Evolutionary conservation across 2,888 invertebrate species (phyloP), one percentile per base, ranked within the genome.

Genomic region (Tetragonisca angustula): DNA sequence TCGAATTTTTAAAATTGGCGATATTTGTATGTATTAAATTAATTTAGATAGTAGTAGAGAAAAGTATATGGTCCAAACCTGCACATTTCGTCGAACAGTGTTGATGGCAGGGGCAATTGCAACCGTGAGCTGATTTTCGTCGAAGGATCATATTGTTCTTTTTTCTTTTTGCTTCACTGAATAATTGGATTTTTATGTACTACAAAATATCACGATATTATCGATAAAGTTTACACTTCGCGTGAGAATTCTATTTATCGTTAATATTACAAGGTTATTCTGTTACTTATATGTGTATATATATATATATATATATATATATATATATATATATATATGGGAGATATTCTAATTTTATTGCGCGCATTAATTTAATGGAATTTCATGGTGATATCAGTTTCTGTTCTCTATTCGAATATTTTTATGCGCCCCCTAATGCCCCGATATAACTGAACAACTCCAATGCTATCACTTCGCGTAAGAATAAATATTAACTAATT

Each of bases 81-180:
- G 92, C 80, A 89, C 93, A 94, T 90, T 90, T 93, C n/a, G 94
- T 94, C 13, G 94, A 91, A 81, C 94, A 94, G 77, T 94, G 94
- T 64, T 92, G 93, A 90, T 94, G 94, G 81, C 94, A 94, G 59
- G 94, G 94, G 84, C 94, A 94, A 83, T 94, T 94, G 90, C 94
- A 94, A 84, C 88, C 90, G 79, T 93, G 93, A 49, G 69, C 69
- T 17, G 93, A 92, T 77, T 93, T 93, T 81, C 91, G 88, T 64
- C 91, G 91, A 68, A 91, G 89, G 69, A 92, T 92, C 92, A 92
- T 93, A 72, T 83, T 88, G 84, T 36, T 68, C 50, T 32, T 76
- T 80, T 73, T 49, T 72, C n/a, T 76, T 78, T 73, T 49, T 72
- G 32, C 64, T 36, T 32, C 79, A 80, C 82, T 19, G 24, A 59